Evolutionary conservation across 2,888 invertebrate species (phyloP), one percentile per base, ranked within the genome.

Genomic region (Danaus chrysippus): DNA sequence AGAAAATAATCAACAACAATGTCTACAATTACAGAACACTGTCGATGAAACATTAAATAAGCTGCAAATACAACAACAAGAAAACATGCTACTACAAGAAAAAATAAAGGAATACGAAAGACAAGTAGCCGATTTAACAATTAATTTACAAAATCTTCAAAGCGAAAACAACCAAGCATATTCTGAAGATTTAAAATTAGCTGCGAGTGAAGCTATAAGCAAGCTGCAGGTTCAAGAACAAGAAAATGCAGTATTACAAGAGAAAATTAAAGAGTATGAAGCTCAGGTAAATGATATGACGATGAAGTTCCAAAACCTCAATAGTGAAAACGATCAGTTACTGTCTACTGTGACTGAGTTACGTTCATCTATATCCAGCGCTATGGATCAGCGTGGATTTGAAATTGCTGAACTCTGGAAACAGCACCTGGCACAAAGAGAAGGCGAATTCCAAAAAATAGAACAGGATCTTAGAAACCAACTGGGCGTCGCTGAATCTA

Each of bases 351-450:
- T 91, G 15, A 79, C 91, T 13, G 91, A 91, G 70, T 74, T 92
- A 61, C 85, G 87, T 23, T 86, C 86, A 10, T 87, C 90, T 8
- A 76, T 91, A 49, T 83, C 93, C 49, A 84, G 87, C 64, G 89
- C 93, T 62, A 91, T 94, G 41, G 94, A 94, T 74, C 93, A 94
- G 77, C 89, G 93, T 69, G 94, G 94, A 59, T 90, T 90, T 71
- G 94, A 94, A 84, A 92, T 95, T 63, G 94, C 94, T 10, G 93
- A 93, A 81, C 88, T 94, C 73, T 94, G 94, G 94, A 94, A 94
- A 73, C 89, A 93, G 68, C 94, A 95, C 79, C 77, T 94, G 62
- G 87, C 92, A n/a, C 90, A 92, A 70, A 91, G 93, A 52, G 94
- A 94, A 84, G 84, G 81, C 10, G 94, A 94, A 71, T 94, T 94